These are phyloP conservation scores for Gasterosteus nipponicus DNA, from an alignment of 2,113 vertebrate species.

Conservation along the genomic window DNA sequence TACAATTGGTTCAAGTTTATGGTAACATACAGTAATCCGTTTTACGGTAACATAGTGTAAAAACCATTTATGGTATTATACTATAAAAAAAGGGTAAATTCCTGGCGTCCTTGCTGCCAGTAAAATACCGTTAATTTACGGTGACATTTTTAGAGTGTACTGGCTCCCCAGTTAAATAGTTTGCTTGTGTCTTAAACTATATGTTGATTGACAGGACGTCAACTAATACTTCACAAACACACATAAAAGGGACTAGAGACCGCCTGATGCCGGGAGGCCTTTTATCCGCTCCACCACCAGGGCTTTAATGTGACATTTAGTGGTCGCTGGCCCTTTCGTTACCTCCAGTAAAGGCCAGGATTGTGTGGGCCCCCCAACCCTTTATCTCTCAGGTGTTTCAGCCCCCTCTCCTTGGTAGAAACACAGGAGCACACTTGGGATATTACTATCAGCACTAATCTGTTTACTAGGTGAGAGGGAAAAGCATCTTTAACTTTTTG, in stretches of 20 bases:
- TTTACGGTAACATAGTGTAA: no score
- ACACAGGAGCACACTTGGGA: conserved; percentile 16
- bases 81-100: no score
- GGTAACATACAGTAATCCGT: no score
- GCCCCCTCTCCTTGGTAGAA: conserved; percentile 10
- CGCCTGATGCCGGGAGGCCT: conserved; percentile 7
- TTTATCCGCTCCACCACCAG: conserved; percentile 43
- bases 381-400: conserved; percentile 35
- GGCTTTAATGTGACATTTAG: conserved; percentile 65
- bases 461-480: conserved; percentile 10
- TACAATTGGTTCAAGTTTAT: no score
- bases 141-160: no score
- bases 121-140: no score
- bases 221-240: conserved; percentile 7
- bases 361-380: not conserved
- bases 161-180: not conserved
- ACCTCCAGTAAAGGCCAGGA: conserved; percentile 67
- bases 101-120: no score
- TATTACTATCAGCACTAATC: conserved; percentile 31
- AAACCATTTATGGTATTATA: no score
- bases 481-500: conserved; percentile 11
- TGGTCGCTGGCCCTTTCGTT: conserved; percentile 49
- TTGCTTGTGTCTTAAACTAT: conserved; percentile 1
- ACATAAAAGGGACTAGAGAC: not conserved
- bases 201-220: conserved; percentile 22